phyloP scores from a whole-genome alignment of 2,888 invertebrate genomes.

The Laspeyria flexula region DNA sequence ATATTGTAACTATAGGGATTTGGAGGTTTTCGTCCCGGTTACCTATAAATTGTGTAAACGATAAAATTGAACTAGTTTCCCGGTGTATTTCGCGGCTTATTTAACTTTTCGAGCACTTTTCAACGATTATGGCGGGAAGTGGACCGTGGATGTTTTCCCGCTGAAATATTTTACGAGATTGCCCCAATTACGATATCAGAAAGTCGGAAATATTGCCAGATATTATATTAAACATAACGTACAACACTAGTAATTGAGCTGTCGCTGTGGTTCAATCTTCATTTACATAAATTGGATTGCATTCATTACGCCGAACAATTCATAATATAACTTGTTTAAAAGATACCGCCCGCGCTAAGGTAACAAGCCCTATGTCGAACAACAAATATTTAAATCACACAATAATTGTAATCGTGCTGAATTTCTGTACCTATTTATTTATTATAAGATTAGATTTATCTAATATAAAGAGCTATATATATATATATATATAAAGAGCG shows the following conservation, averaged over 20 bases:
- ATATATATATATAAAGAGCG: too few species aligned
- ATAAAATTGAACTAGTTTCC: constrained; percentile 6
- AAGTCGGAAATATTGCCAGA: not conserved
- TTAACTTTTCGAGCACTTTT: constrained; percentile 11
- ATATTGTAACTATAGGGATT: constrained; percentile 2
- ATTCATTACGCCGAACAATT: too few species aligned
- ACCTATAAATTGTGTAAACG: constrained; percentile 13
- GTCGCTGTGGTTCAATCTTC: not conserved
- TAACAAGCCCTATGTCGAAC: too few species aligned
- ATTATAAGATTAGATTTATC: too few species aligned
- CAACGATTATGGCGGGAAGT: constrained; percentile 1
- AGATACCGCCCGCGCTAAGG: too few species aligned
- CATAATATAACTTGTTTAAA: too few species aligned
- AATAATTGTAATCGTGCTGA: too few species aligned
- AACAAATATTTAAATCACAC: too few species aligned
- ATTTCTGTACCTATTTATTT: too few species aligned
- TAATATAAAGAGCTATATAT: too few species aligned
- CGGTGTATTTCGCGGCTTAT: constrained; percentile 9
- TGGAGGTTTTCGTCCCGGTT: constrained; percentile 2
- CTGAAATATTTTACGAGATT: constrained; percentile 8
- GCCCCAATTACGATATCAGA: constrained; percentile 5
- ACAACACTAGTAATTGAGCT: not conserved
- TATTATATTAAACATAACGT: not conserved
- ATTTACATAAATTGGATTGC: not conserved
- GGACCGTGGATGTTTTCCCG: constrained; percentile 2